These are phyloP conservation scores for Hephaestus fuliginosus DNA, from an alignment of 2,797 vertebrate species.

Conservation along the genomic window DNA sequence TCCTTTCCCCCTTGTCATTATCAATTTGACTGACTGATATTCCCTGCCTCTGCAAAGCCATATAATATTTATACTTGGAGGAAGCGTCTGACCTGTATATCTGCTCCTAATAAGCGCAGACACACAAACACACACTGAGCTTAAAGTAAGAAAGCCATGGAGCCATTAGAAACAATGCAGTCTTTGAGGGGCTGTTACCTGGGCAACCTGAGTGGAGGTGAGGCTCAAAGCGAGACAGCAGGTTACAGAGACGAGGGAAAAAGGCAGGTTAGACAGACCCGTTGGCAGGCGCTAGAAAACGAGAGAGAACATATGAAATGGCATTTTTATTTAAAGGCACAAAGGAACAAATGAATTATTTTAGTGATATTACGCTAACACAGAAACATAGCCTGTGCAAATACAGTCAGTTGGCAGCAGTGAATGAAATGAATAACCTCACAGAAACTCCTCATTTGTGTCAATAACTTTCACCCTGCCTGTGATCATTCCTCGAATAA, in stretches of 20 bases:
- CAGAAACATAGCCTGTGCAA: not conserved
- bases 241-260: slow-evolving; percentile 65
- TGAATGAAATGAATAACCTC: not conserved
- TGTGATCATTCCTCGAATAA: not conserved
- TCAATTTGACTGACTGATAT: slow-evolving; percentile 67
- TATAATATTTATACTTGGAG: slow-evolving; percentile 49
- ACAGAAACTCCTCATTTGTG: not conserved
- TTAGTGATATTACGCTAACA: slow-evolving; percentile 3
- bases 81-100: slow-evolving; percentile 61
- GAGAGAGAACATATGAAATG: slow-evolving; percentile 29
- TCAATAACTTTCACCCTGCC: not conserved
- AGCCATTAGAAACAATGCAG: slow-evolving; percentile 84
- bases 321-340: slow-evolving; percentile 20
- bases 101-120: slow-evolving; percentile 54
- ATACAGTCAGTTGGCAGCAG: not conserved
- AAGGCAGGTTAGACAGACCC: slow-evolving; percentile 55
- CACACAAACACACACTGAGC: slow-evolving; percentile 48
- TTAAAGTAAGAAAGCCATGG: slow-evolving; percentile 72
- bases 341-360: slow-evolving; percentile 29
- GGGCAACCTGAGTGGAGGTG: slow-evolving; percentile 86
- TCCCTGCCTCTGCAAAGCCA: slow-evolving; percentile 47
- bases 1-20: slow-evolving; percentile 63
- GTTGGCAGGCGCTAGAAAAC: slow-evolving; percentile 34
- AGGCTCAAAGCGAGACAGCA: slow-evolving; percentile 78
- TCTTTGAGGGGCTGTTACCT: slow-evolving; percentile 87